Conservation (phyloP, 2,113 vertebrate genomes). For the Xiphophorus maculatus region DNA sequence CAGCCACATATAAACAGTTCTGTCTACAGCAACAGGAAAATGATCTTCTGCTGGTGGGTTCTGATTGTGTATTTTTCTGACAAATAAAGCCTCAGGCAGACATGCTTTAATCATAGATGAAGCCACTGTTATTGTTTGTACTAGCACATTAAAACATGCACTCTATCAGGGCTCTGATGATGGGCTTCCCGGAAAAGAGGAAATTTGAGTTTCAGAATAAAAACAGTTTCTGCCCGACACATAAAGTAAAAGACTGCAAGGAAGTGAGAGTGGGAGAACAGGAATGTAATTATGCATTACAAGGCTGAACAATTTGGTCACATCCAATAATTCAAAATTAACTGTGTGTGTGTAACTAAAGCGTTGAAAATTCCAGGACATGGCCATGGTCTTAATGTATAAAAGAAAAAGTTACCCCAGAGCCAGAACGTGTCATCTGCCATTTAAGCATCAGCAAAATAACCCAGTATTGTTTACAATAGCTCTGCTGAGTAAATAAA, state of each 20-base stretch:
- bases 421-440: neutral
- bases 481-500: neutral
- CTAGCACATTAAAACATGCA: conserved; percentile 9
- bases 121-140: conserved; percentile 21
- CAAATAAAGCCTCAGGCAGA: conserved; percentile 22
- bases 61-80: conserved; percentile 14
- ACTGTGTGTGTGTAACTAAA: neutral
- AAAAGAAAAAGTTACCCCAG: neutral
- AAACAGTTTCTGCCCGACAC: neutral
- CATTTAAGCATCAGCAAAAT: neutral
- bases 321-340: neutral
- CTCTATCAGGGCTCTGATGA: conserved; percentile 2
- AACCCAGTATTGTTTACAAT: neutral
- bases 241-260: neutral
- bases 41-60: conserved; percentile 21
- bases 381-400: neutral
- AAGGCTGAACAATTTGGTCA: neutral
- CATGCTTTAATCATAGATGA: conserved; percentile 37
- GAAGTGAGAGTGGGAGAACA: neutral
- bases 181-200: neutral
- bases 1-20: neutral
- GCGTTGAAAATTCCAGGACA: neutral
- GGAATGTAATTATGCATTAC: neutral
- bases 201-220: conserved; percentile 8
- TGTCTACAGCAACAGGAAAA: neutral